These are phyloP conservation scores for Rhynchophorus ferrugineus DNA, from an alignment of 1,140 invertebrate species.

Conservation along the genomic window DNA sequence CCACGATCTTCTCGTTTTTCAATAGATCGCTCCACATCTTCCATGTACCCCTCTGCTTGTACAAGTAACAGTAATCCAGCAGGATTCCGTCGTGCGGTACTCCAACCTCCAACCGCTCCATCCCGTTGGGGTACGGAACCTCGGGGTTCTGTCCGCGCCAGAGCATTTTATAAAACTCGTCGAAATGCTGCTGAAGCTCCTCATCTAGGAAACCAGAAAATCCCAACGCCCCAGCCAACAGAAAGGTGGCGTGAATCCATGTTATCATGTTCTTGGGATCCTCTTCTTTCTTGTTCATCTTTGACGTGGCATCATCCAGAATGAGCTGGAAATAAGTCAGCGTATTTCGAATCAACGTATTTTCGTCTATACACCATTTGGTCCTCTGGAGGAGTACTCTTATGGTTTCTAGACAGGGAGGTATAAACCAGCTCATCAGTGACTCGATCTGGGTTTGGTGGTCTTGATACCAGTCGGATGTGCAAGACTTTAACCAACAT, in stretches of 20 bases:
- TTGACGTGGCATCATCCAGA: constrained; percentile 60
- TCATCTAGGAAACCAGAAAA: constrained; percentile 66
- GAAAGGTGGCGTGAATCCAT: constrained; percentile 71
- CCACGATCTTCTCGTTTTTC: constrained; percentile 49
- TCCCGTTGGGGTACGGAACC: constrained; percentile 52
- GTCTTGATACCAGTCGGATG: constrained; percentile 55
- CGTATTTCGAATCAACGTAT: constrained; percentile 63
- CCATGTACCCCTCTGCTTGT: constrained; percentile 57
- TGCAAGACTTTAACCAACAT: constrained; percentile 64
- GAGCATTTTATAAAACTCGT: constrained; percentile 55
- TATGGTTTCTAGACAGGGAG: constrained; percentile 58
- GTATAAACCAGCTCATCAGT: constrained; percentile 69
- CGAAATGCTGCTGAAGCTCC: constrained; percentile 64
- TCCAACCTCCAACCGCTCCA: constrained; percentile 62
- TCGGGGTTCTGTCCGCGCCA: constrained; percentile 51
- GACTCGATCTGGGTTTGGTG: constrained; percentile 53
- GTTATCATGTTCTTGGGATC: constrained; percentile 54
- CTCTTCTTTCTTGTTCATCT: constrained; percentile 46
- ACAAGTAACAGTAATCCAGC: constrained; percentile 73
- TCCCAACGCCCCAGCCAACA: constrained; percentile 73
- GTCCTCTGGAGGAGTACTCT: constrained; percentile 48
- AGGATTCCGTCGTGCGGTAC: constrained; percentile 66
- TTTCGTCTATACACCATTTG: constrained; percentile 64
- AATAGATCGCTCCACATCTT: constrained; percentile 63
- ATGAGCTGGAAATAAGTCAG: constrained; percentile 69